phyloP scores from a whole-genome alignment of 2,113 vertebrate genomes.

The Natator depressus region DNA sequence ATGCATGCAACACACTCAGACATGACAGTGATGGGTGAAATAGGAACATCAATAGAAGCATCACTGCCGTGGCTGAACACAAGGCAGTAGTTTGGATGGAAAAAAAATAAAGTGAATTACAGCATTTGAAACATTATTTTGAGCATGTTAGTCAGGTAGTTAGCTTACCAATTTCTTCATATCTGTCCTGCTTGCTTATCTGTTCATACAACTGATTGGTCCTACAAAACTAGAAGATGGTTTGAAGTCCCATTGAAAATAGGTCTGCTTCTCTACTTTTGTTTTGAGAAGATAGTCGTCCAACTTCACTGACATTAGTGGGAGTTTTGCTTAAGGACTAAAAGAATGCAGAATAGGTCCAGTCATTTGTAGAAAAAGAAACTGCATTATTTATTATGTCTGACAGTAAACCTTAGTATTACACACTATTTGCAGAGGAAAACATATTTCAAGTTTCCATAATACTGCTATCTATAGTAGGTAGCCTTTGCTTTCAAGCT shows the following conservation, averaged over 20 bases:
- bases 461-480: neutral
- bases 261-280: neutral
- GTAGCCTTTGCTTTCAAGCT: neutral
- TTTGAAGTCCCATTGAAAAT: neutral
- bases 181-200: neutral
- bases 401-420: neutral
- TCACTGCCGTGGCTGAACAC: neutral
- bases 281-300: neutral
- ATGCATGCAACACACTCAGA: neutral
- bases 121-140: neutral
- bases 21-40: neutral
- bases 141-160: accelerated
- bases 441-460: neutral
- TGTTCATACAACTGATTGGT: neutral
- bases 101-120: neutral
- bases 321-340: neutral
- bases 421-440: neutral
- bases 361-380: neutral
- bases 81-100: neutral
- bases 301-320: neutral
- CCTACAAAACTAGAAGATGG: neutral
- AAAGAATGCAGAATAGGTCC: neutral
- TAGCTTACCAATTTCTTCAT: neutral
- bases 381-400: neutral
- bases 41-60: neutral